These are phyloP conservation scores for Eurois occulta DNA, from an alignment of 2,888 invertebrate species.

Conservation along the genomic window DNA sequence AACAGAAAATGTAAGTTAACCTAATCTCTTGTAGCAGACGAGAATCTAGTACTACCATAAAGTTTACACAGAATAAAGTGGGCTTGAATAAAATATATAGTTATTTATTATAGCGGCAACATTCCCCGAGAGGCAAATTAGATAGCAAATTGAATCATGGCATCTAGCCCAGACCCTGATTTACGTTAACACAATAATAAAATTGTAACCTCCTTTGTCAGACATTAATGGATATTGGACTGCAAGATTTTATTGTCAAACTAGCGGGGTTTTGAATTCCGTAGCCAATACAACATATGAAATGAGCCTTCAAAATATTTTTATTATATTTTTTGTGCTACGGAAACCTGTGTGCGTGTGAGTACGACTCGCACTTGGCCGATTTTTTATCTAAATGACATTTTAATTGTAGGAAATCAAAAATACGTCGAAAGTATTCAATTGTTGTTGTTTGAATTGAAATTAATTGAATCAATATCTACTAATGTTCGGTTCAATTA, in stretches of 20 bases:
- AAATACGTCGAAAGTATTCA: background rate
- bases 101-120: slow-evolving; percentile 40
- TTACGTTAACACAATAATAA: slow-evolving; percentile 54
- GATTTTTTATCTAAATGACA: slow-evolving; percentile 43
- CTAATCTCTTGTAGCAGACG: slow-evolving; percentile 10
- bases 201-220: slow-evolving; percentile 38
- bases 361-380: no score
- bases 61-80: slow-evolving; percentile 31
- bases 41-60: slow-evolving; percentile 19
- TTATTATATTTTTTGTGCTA: no score
- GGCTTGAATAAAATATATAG: slow-evolving; percentile 45
- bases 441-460: slow-evolving; percentile 10
- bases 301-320: no score
- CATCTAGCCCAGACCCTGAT: slow-evolving; percentile 35
- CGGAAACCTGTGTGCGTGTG: no score
- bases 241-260: slow-evolving; percentile 17
- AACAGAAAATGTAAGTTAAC: slow-evolving; percentile 14
- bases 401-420: slow-evolving; percentile 28
- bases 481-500: background rate
- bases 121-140: slow-evolving; percentile 56
- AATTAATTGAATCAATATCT: slow-evolving; percentile 14
- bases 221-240: slow-evolving; percentile 47
- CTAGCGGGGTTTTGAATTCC: no score
- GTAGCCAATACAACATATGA: no score
- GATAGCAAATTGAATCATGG: slow-evolving; percentile 62